Percentiles rank a stretch among this genome's conserved stretches.
phyloP scores from a whole-genome alignment of 1,140 invertebrate species.

The Capitella teleta region DNA sequence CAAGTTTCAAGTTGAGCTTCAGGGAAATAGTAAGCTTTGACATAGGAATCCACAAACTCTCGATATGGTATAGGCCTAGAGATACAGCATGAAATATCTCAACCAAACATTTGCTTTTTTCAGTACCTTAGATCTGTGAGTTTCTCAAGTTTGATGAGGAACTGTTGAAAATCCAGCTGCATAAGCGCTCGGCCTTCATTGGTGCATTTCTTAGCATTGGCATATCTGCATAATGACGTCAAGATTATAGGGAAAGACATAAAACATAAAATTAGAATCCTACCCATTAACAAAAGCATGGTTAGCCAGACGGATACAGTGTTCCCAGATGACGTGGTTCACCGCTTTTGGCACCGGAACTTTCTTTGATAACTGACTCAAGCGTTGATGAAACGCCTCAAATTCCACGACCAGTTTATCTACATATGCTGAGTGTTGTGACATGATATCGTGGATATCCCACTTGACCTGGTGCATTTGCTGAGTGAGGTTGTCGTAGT shows the following conservation, averaged over 20 bases:
- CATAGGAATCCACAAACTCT: conserved; percentile 83
- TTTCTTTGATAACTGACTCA: conserved; percentile 56
- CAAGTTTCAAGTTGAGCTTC: conserved; percentile 77
- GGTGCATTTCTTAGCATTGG: conserved; percentile 83
- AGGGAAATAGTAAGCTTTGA: conserved; percentile 92
- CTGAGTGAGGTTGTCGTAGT: conserved; percentile 62
- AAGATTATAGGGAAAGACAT: not conserved
- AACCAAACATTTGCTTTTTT: not conserved
- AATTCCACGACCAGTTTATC: too few relatives aligned
- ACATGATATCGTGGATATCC: conserved; percentile 87
- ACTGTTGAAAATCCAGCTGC: conserved; percentile 94
- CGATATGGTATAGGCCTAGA: conserved; percentile 67
- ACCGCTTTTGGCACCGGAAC: conserved; percentile 62
- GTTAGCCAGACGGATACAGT: conserved; percentile 68
- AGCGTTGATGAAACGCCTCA: conserved; percentile 61
- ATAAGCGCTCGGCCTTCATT: conserved; percentile 91
- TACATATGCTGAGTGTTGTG: conserved; percentile 81
- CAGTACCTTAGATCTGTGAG: conserved; percentile 50
- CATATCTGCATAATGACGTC: conserved; percentile 51
- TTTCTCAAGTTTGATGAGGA: conserved; percentile 79
- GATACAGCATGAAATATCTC: not conserved
- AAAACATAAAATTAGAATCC: conserved; percentile 16
- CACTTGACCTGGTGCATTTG: conserved; percentile 78
- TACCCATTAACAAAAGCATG: conserved; percentile 85
- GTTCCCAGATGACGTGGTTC: conserved; percentile 67